Evolutionary conservation across 1,140 invertebrate genomes (phyloP), one percentile per base, ranked within the genome.

Genomic region (Holotrichia oblita): DNA sequence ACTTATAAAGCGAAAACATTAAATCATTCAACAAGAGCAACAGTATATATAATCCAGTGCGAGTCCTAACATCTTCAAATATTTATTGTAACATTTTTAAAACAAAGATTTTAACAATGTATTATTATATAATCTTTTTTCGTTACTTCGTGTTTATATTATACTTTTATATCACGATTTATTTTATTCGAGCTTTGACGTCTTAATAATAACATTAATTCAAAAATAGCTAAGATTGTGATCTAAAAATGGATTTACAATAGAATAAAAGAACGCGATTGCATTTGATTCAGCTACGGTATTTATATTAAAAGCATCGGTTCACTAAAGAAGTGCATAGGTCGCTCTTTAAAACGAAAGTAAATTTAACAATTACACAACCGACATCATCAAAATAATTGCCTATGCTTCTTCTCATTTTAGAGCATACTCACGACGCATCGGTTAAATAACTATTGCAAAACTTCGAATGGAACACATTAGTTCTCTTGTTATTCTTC

Each of bases 311-410:
- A 10, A 17, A 55, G 48, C 14, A 17, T 17, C 12, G 48, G 48
- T n/a, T 55, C 48, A 17, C 48, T 6, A 3, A 55, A 55, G 48
- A 55, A 55, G 48, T 55, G 48, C 48, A 55, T 55, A 55, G 48
- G 48, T 17, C 48, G 17, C 48, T 55, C 48, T 55, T 55, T 55
- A 17, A 55, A 34, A 55, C 17, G 48, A 55, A 55, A 55, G 48
- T 17, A 55, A 55, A n/a, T 55, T 55, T 55, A 55, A 55, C 48
- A 55, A 55, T 55, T 55, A 17, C 48, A 55, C 48, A 55, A 55
- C 48, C 17, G 3, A 55, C 48, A n/a, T 17, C 48, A 17, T 55
- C 48, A 17, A 14, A 17, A 55, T 55, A 55, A 55, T 55, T 55
- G 14, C 48, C 48, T 55, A 55, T 55, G 17, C 48, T 17, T n/a